These are phyloP conservation scores for Pseudomugil tenellus DNA, from an alignment of 2,797 vertebrate species.

Conservation along the genomic window DNA sequence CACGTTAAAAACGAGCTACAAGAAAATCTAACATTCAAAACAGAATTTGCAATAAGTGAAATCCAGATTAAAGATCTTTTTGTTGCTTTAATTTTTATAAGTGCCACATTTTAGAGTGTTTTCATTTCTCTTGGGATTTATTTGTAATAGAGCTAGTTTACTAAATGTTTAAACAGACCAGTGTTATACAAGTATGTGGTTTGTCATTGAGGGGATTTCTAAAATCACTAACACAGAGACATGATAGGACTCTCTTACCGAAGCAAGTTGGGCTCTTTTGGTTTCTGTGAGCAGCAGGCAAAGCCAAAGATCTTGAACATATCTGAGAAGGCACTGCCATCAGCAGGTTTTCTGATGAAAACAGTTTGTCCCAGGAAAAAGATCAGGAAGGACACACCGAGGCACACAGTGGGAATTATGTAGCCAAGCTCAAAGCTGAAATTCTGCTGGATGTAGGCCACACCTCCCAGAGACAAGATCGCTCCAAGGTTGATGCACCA, in stretches of 20 bases:
- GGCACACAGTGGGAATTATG: slow-evolving; percentile 89
- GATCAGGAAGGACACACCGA: slow-evolving; percentile 91
- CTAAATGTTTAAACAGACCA: slow-evolving; percentile 16
- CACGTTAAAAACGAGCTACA: slow-evolving; percentile 11
- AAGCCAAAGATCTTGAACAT: slow-evolving; percentile 90
- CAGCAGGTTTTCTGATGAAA: slow-evolving; percentile 93
- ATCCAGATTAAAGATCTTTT: background rate
- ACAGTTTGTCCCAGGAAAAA: slow-evolving; percentile 90
- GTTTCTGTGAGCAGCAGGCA: slow-evolving; percentile 83
- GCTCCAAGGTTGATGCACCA: slow-evolving; percentile 99
- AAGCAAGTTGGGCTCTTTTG: slow-evolving; percentile 70
- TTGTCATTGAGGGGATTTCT: slow-evolving; percentile 28
- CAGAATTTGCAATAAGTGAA: background rate
- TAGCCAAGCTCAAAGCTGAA: slow-evolving; percentile 89
- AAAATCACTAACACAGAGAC: background rate
- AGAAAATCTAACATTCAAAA: slow-evolving; percentile 9
- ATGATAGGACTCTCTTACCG: slow-evolving; percentile 74
- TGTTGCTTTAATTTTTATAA: background rate
- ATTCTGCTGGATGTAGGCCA: slow-evolving; percentile 96
- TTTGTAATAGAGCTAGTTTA: background rate
- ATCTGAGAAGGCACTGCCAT: slow-evolving; percentile 95
- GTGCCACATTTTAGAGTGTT: background rate
- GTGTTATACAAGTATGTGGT: background rate
- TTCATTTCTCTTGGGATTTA: background rate
- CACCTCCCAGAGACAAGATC: slow-evolving; percentile 90